Base-by-base conservation (phyloP, 2,888 invertebrate species). In the Pollenia labialis region DNA sequence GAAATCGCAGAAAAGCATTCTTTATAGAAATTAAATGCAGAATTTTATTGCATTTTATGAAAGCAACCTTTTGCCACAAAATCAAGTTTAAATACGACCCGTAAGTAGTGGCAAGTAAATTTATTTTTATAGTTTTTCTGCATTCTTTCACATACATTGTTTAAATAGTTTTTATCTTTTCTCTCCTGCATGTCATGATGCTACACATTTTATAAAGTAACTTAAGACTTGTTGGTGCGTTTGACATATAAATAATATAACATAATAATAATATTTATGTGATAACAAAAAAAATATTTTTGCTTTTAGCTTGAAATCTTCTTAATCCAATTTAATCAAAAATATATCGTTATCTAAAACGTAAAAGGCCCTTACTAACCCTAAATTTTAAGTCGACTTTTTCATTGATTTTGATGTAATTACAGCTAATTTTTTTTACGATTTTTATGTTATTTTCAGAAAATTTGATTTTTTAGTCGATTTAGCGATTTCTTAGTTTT, bases 91-190 rank as follows among this genome's bases (percentile, higher is more conserved):
- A 76, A 54, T 18, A 54, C 42, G 12, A 40, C 40, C 56, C 32
- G 18, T 12, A 76, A 54, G 14, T 14, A 44, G 66, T 66, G 76
- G 54, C 66, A 76, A 44, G 42, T 64, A 18, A 56, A 76, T 54
- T 8, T 50, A 52, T 75, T 64, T 75, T 3, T 8, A 18, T 40
- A 4, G 52, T 18, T 44, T 32, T 74, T 44, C 6, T 54, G 14
- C 23, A 56, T n/a, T 54, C 12, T 64, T 64, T n/a, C 18, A 23
- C 46, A 46, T 14, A 32, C 32, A 32, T 32, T 58, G 46, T 58
- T 32, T n/a, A 56, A 46, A 46, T 46, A 23, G 14, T 42, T 18
- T 54, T 71, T 32, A 44, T 46, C 16, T 46, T 12, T 66, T 16
- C 18, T 66, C 46, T 66, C 2, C 11, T 66, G 10, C 18, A 64